phyloP scores from a whole-genome alignment of 1,140 invertebrate species.

The Riptortus pedestris region DNA sequence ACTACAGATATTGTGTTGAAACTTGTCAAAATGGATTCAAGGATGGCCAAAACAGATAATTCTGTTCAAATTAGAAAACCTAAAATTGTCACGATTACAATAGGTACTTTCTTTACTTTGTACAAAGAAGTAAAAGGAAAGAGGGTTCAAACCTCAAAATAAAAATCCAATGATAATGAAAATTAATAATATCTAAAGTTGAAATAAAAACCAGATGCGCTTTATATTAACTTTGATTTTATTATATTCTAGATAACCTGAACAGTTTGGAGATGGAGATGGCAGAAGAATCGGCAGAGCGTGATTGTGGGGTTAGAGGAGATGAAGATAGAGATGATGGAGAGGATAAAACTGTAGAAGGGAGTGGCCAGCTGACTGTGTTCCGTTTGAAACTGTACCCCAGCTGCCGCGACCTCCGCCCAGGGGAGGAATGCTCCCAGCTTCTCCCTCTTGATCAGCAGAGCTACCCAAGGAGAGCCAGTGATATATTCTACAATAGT shows the following conservation, averaged over 20 bases:
- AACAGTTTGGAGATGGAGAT: not conserved
- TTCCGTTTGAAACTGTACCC: not conserved
- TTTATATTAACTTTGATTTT: not conserved
- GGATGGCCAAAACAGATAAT: not conserved
- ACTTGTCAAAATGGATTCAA: too few species aligned
- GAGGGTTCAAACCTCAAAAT: not conserved
- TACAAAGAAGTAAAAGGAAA: not conserved
- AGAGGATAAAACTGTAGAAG: not conserved
- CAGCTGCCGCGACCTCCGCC: not conserved
- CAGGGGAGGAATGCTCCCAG: not conserved
- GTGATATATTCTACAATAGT: not conserved
- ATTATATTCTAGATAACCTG: not conserved
- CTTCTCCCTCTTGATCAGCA: not conserved
- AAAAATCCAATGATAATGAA: not conserved
- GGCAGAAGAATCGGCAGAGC: not conserved
- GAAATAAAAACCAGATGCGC: not conserved
- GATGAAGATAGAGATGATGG: not conserved
- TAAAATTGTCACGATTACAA: not conserved
- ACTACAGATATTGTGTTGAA: too few species aligned
- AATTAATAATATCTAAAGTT: not conserved
- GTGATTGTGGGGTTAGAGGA: not conserved
- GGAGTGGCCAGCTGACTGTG: not conserved
- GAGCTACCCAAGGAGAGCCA: not conserved
- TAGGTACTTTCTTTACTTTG: not conserved
- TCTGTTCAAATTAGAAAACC: not conserved